Conservation (phyloP, 2,113 vertebrate species). For the Solea solea region DNA sequence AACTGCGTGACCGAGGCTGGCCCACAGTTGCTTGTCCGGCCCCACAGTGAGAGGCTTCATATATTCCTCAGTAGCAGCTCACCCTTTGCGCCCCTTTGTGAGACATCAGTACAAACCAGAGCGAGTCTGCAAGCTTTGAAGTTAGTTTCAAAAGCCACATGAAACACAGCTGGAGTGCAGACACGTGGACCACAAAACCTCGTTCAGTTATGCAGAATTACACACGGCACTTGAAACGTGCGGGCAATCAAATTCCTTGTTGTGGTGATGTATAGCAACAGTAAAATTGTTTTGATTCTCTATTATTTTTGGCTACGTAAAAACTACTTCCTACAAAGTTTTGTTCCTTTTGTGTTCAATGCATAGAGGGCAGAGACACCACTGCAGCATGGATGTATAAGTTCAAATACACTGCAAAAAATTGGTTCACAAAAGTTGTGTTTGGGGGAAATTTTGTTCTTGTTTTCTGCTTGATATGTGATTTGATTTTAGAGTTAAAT, state of each 20-base stretch:
- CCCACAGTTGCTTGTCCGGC: constrained; percentile 40
- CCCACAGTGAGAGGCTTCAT: constrained; percentile 46
- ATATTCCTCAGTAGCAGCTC: constrained; percentile 23
- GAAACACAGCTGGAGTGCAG: constrained; percentile 54
- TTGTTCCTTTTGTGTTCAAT: no score
- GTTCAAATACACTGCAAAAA: no score
- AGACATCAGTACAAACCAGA: constrained; percentile 59
- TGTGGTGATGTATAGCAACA: neutral
- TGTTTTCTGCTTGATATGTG: no score
- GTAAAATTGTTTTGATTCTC: no score
- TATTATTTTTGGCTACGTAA: no score
- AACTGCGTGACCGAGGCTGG: constrained; percentile 44
- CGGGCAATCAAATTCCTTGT: neutral
- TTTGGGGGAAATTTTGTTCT: no score
- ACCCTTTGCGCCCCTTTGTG: constrained; percentile 23
- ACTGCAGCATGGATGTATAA: no score
- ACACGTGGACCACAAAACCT: constrained; percentile 40
- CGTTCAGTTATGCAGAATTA: constrained; percentile 20
- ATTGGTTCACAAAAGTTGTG: no score
- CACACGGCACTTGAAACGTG: constrained; percentile 7
- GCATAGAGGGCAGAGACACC: no score
- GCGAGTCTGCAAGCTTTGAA: constrained; percentile 69
- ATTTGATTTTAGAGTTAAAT: no score
- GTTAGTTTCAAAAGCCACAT: constrained; percentile 71
- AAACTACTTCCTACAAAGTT: no score